These are phyloP conservation scores for Brachyrhaphis roseni DNA, from an alignment of 2,797 vertebrate genomes.

Conservation along the genomic window DNA sequence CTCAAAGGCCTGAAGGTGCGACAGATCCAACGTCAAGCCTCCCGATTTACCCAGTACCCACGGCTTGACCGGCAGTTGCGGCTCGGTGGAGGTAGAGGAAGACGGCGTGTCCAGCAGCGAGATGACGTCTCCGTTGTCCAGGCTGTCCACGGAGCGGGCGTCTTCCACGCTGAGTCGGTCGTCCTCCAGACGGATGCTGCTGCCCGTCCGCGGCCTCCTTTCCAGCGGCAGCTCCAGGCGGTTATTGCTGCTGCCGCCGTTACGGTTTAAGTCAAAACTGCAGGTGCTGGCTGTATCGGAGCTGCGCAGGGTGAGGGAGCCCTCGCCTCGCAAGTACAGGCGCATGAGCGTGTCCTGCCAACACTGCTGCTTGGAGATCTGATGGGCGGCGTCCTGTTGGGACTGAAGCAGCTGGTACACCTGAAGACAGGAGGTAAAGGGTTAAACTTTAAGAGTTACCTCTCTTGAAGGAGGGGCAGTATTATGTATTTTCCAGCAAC, in stretches of 20 bases:
- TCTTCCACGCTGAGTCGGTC: conserved; percentile 82
- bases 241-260: conserved; percentile 28
- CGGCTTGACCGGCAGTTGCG: conserved; percentile 75
- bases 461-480: not conserved
- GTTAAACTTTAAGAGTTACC: not conserved
- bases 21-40: conserved; percentile 88
- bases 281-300: conserved; percentile 73
- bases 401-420: conserved; percentile 91
- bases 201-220: conserved; percentile 40
- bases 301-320: conserved; percentile 60
- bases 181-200: conserved; percentile 62
- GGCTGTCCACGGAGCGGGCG: conserved; percentile 83
- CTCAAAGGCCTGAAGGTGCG: conserved; percentile 86
- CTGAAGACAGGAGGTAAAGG: conserved; percentile 65
- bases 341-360: conserved; percentile 96
- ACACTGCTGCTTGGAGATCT: conserved; percentile 91
- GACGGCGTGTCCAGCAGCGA: conserved; percentile 82
- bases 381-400: conserved; percentile 87
- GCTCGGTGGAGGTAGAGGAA: conserved; percentile 64
- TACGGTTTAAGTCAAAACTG: conserved; percentile 75
- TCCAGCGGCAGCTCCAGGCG: conserved; percentile 75
- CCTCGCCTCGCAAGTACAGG: conserved; percentile 83
- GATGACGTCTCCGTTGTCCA: conserved; percentile 83
- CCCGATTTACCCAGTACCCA: conserved; percentile 84
- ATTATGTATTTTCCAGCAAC: no score